A percentile compares a stretch with the other conserved stretches of the same genome.
phyloP scores from a whole-genome alignment of 2,797 vertebrate species.

The Phoebastria nigripes region DNA sequence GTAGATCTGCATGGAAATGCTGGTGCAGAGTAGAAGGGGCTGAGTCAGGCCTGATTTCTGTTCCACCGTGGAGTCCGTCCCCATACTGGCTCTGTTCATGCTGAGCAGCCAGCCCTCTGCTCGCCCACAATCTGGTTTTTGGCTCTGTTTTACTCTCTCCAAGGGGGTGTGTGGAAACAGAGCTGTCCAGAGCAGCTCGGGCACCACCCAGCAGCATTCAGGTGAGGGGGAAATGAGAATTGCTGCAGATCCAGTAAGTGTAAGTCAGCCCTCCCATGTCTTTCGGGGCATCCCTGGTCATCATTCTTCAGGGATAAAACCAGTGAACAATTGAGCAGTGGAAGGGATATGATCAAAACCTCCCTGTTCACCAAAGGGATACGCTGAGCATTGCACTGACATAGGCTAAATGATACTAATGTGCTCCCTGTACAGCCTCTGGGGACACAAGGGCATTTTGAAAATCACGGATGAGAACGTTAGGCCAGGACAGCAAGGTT shows the following conservation, averaged over 20 bases:
- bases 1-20: background rate
- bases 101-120: background rate
- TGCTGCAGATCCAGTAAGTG: background rate
- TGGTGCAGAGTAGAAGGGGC: background rate
- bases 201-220: background rate
- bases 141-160: background rate
- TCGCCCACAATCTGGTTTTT: background rate
- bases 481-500: background rate
- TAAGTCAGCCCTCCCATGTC: background rate
- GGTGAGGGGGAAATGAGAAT: background rate
- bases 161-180: background rate
- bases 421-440: background rate
- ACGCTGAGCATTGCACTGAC: background rate
- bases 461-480: background rate
- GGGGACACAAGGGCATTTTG: background rate
- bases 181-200: background rate
- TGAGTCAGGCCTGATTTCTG: background rate
- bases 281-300: fast-evolving
- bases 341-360: background rate
- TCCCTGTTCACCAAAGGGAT: background rate
- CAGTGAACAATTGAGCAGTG: background rate
- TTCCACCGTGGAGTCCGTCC: fast-evolving
- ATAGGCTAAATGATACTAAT: background rate
- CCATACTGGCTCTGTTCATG: background rate
- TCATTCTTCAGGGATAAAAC: background rate